Base-by-base conservation (phyloP, 2,797 vertebrate species). In the Trichosurus vulpecula region DNA sequence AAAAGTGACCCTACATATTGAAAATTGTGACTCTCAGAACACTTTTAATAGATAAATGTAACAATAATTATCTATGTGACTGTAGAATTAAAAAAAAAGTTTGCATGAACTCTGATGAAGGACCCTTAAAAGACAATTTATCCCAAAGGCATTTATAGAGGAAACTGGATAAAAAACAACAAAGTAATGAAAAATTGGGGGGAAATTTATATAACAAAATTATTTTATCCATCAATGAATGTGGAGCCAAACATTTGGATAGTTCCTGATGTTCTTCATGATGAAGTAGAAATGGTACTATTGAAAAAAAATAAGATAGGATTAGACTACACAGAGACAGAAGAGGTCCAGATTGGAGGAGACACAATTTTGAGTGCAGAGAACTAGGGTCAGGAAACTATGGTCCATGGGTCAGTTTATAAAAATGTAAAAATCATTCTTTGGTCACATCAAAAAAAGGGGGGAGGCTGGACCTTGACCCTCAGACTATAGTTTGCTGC, bases 21-120 rank as follows among this genome's bases (percentile, higher is more conserved):
- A 47, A 51, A 87, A 27, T 27, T 27, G 4, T 51, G 25, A 87
- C 3, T 51, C 74, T 87, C 3, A 47, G n/a, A 81, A 87, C 13
- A 51, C 9, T 27, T 87, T 47, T 25, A 87, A 47, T 2, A 41
- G 8, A 19, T n/a, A n/a, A n/a, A 0, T 10, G 41, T 52, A 30
- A 8, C 0, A 0, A 35, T 0, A 9, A 11, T 0, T 4, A 58
- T 0, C 81, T 81, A 47, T 14, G 30, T 31, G 56, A 53, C 30
- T 29, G 27, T 6, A 29, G 66, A 27, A 11, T 3, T 4, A 1
- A 57, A 47, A 87, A 47, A 81, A 41, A 22, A 81, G 41, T 51
- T 87, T 51, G 29, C 10, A 87, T 87, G 74, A 29, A 87, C 41
- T 87, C 41, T 27, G 22, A 81, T 81, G 22, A 81, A 8, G 41